Evolutionary conservation across 2,888 invertebrate species (phyloP), one percentile per base, ranked within the genome.

Genomic region (Crocallis elinguaria): DNA sequence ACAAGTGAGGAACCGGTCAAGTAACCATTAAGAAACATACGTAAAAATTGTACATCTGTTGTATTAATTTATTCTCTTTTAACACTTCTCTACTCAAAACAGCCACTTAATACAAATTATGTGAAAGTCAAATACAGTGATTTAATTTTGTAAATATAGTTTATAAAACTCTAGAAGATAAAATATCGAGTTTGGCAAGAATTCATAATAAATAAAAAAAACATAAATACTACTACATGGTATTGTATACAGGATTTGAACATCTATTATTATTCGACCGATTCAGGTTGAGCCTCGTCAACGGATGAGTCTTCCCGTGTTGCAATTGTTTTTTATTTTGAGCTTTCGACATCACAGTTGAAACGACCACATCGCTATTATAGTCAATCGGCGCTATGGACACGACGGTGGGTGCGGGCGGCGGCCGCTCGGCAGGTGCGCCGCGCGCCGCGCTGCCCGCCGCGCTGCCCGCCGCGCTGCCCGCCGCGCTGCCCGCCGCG

Each of bases 251-350:
- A 79, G 95, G 94, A 92, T 96, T 95, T 88, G 95, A 95, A 88
- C 93, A 93, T 89, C 93, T 89, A 84, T 86, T 90, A 79, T 89
- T 95, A 81, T 90, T 95, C 93, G 90, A 94, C 92, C 95, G 94
- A 85, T 93, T 94, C 86, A 95, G 93, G 90, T 95, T 95, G 86
- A 98, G 93, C 93, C 95, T 95, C 75, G 97, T 95, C 77, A 98
- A 93, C 66, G 98, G 98, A 93, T 98, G 98, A 75, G 96, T 97
- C 88, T 96, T 97, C 71, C 98, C 98, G 83, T 97, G 97, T 84
- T 98, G 97, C 77, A 95, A 94, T 86, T 96, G 96, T 86, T 96
- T 94, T 85, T 96, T 96, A 69, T 93, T 94, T 77, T 94, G 94
- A 75, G 94, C 94, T 82, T 94, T 94, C 67, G 94, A 94, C 71